Evolutionary conservation across 2,113 vertebrate species (phyloP).

Genomic region (Platycercus adscitus): DNA sequence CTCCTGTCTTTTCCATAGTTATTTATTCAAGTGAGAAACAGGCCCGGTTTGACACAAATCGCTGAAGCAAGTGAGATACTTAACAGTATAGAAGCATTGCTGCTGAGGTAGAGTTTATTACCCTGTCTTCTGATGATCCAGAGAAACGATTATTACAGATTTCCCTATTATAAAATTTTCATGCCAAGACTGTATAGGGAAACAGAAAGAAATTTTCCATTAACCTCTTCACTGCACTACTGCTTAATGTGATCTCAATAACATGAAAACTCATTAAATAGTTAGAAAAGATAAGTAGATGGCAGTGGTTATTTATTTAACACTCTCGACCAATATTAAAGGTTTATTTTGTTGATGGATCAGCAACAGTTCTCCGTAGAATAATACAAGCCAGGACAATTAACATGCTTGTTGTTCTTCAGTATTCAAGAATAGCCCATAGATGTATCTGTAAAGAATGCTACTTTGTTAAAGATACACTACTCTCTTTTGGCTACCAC

Average conservation of each 20-base stretch:
- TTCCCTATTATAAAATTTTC: neutral
- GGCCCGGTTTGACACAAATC: neutral
- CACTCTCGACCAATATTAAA: neutral
- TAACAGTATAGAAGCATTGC: neutral
- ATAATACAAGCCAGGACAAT: neutral
- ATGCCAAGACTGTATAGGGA: fast-evolving
- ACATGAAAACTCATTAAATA: neutral
- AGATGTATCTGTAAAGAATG: neutral
- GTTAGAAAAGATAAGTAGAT: neutral
- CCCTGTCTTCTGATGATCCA: neutral
- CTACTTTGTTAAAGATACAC: neutral
- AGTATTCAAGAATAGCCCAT: neutral
- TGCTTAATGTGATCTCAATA: neutral
- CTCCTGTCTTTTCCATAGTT: neutral
- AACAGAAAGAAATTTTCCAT: neutral
- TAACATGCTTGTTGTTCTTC: neutral
- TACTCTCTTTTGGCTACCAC: neutral
- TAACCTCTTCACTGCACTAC: neutral
- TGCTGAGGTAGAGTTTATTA: neutral
- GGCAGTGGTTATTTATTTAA: neutral
- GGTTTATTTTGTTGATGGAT: neutral
- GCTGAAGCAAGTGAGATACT: neutral
- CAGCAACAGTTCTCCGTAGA: neutral
- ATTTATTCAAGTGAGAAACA: neutral
- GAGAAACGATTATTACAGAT: neutral